Evolutionary conservation across 2,888 invertebrate genomes (phyloP), one percentile per base, ranked within the genome.

Genomic region (Nomada goodeniana): DNA sequence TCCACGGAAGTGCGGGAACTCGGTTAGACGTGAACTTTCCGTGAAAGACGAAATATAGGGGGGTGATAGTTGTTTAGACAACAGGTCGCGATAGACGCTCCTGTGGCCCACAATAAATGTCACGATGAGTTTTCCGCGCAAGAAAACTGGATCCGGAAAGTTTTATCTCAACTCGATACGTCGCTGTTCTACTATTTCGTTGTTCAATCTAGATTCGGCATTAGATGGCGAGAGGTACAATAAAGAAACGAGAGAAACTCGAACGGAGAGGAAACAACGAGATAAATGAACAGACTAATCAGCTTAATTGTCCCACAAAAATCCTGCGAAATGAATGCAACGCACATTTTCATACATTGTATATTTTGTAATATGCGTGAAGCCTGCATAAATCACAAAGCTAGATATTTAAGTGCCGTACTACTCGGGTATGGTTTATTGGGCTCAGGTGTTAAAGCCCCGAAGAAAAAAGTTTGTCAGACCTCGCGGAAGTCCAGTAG

Each of bases 1-100:
- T 73, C 44, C 71, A 15, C 11, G 18, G 36, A 18, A 59, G 47
- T 47, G 59, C 55, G 52, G 63, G 29, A 82, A 84, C 74, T 79
- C 53, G 50, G 55, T 47, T 29, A 47, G 60, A 73, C 74, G 82
- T 65, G 59, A 86, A 86, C 60, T 85, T 86, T 76, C 26, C 61
- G 50, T 47, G 26, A 26, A 64, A 72, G 57, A 61, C 70, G 57
- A 83, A 76, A 82, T 76, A 84, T 82, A 70, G 69, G 20, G 18
- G 42, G 29, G 50, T 9, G 68, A 61, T 67, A 64, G 59, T 57
- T 74, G 74, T 74, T 74, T 26, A 20, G 74, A 82, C 79, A 74
- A 60, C 69, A 26, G 50, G 53, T n/a, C 52, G 36, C 65, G 59
- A 75, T 80, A 75, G 75, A 70, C 53, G 64, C 29, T 36, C 20